These are phyloP conservation scores for Dolichopus griseipennis DNA, from an alignment of 2,888 invertebrate species.

Conservation along the genomic window DNA sequence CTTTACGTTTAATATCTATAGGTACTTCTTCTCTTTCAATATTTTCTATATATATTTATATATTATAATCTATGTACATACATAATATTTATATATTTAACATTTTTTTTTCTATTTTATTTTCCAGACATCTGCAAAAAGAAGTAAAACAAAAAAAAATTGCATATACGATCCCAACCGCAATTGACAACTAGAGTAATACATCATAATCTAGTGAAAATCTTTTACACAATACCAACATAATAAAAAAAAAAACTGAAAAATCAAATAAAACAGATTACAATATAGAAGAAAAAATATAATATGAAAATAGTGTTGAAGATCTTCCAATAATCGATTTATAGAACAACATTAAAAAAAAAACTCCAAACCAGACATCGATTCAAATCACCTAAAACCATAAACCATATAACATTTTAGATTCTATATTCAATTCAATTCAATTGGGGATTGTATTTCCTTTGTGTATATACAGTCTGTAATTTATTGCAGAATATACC, in stretches of 20 bases:
- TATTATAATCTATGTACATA: no score
- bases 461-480: neutral
- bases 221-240: neutral
- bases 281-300: neutral
- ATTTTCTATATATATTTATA: no score
- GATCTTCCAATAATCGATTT: neutral
- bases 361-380: neutral
- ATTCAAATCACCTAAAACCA: neutral
- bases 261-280: no score
- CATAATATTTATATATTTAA: no score
- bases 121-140: slow-evolving; percentile 1
- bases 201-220: slow-evolving; percentile 4
- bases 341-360: neutral
- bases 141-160: neutral
- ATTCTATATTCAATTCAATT: neutral
- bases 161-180: neutral
- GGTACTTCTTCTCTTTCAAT: no score
- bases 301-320: no score
- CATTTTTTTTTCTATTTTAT: neutral
- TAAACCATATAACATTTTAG: neutral
- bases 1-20: no score
- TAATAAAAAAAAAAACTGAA: no score
- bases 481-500: no score
- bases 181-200: neutral
- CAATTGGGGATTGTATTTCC: neutral